Evolutionary conservation across 2,113 vertebrate genomes (phyloP).

Genomic region (Glaucomys volans): DNA sequence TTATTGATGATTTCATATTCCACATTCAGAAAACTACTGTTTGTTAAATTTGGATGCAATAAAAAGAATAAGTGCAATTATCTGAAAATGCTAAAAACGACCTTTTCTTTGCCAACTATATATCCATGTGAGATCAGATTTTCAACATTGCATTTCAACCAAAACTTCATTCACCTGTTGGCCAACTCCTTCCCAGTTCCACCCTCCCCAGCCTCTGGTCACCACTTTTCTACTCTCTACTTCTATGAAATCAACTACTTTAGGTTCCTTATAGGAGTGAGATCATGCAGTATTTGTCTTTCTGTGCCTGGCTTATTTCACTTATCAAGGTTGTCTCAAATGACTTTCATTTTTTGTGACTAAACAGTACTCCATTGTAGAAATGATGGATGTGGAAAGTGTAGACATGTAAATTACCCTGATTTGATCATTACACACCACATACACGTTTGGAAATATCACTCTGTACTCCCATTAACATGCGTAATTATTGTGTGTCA

Average conservation of each 20-base stretch:
- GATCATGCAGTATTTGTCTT: neutral
- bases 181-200: too few species aligned
- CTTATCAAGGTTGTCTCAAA: neutral
- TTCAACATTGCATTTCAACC: neutral
- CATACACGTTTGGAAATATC: neutral
- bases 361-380: neutral
- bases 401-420: neutral
- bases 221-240: neutral
- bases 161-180: neutral
- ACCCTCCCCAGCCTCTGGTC: too few species aligned
- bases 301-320: neutral
- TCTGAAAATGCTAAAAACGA: neutral
- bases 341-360: neutral
- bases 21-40: neutral
- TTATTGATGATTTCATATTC: neutral
- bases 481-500: neutral
- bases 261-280: neutral
- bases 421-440: neutral
- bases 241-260: neutral
- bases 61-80: neutral
- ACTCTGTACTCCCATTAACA: neutral
- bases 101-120: neutral
- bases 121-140: neutral
- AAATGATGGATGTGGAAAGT: neutral
- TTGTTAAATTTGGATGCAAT: neutral